phyloP scores from a whole-genome alignment of 2,888 invertebrate species.

The Platerodrilus igneus region DNA sequence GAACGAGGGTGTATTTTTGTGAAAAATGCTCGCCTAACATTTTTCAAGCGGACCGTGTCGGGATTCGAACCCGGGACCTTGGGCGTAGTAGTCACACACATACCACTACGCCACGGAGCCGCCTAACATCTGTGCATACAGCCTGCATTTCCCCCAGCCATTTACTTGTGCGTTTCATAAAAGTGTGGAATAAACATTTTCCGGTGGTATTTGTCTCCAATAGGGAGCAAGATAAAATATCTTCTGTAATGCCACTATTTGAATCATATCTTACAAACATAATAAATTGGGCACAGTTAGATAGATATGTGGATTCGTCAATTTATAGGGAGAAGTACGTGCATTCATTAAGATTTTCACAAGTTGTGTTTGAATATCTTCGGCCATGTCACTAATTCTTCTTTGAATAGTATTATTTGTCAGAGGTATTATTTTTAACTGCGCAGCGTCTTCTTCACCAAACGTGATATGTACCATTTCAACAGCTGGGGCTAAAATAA shows the following conservation, averaged over 20 bases:
- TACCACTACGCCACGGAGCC: too few species aligned
- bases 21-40: too few species aligned
- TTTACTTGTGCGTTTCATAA: too few species aligned
- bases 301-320: neutral
- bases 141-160: too few species aligned
- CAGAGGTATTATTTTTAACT: neutral
- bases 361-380: conserved; percentile 1
- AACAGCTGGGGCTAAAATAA: conserved; percentile 1
- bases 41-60: too few species aligned
- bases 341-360: conserved; percentile 1
- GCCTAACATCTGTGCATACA: too few species aligned
- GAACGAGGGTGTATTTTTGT: too few species aligned
- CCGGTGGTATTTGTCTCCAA: neutral
- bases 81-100: too few species aligned
- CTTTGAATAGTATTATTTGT: neutral
- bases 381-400: neutral
- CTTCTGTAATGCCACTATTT: conserved; percentile 1
- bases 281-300: too few species aligned
- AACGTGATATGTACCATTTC: conserved; percentile 1
- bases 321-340: neutral
- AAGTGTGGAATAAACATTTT: too few species aligned
- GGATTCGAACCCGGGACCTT: too few species aligned
- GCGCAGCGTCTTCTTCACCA: conserved; percentile 1
- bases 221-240: conserved; percentile 2
- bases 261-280: too few species aligned